These are phyloP conservation scores for Coluber constrictor DNA, from an alignment of 2,797 vertebrate genomes.

Conservation along the genomic window DNA sequence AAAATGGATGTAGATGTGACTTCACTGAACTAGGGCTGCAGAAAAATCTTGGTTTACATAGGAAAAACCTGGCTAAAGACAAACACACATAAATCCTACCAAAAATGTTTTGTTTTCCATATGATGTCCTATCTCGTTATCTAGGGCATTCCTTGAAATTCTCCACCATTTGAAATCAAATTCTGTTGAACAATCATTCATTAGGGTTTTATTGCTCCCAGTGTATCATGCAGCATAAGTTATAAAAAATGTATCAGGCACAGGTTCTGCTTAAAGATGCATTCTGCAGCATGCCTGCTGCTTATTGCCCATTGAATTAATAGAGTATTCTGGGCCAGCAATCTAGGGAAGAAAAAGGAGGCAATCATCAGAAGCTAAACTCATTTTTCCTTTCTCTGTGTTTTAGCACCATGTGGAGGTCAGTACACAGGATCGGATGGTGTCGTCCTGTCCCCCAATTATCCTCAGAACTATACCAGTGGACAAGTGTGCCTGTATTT, in stretches of 20 bases:
- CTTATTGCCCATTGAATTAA: rapidly evolving
- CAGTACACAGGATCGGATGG: slow-evolving; percentile 91
- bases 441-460: slow-evolving; percentile 92
- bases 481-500: slow-evolving; percentile 90
- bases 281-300: not conserved
- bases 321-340: rapidly evolving
- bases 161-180: not conserved
- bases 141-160: too few relatives aligned
- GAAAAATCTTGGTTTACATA: too few relatives aligned
- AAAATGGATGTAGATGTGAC: too few relatives aligned
- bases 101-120: not conserved
- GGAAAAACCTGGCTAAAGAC: too few relatives aligned
- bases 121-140: not conserved
- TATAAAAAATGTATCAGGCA: not conserved
- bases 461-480: slow-evolving; percentile 93
- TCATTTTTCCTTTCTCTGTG: not conserved
- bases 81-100: too few relatives aligned
- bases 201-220: not conserved
- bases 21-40: too few relatives aligned
- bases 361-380: rapidly evolving
- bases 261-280: rapidly evolving
- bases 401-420: slow-evolving; percentile 91
- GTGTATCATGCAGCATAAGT: not conserved
- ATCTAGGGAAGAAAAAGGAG: rapidly evolving
- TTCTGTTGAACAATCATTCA: rapidly evolving